Base-by-base conservation (phyloP, 2,113 vertebrate species). In the Odocoileus virginianus region DNA sequence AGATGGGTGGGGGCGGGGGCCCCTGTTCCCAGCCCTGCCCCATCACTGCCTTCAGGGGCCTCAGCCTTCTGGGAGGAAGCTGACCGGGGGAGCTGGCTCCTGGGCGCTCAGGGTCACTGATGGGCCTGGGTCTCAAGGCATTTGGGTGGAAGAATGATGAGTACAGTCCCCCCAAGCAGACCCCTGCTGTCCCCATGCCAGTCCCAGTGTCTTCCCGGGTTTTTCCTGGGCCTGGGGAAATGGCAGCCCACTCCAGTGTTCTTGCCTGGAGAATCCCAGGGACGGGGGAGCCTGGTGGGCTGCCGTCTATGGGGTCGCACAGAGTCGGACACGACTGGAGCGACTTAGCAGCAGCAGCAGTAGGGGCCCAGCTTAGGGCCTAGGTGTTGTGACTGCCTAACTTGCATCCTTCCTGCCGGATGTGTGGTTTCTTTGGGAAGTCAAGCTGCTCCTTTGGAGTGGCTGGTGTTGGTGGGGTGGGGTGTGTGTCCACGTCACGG, bases 401-500 rank as follows among this genome's bases (percentile, higher is more conserved):
- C n/a, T 47, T 6, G 13, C 11, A 0, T 27, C 67, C 27, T 23
- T 10, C 0, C 17, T 47, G 2, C 55, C 0, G 2, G 19, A 1
- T 0, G 0, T 8, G 83, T 13, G 5, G 28, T 4, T 13, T 50
- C 5, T 14, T 36, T 57, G 67, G 45, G 85, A 71, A n/a, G 16
- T 17, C 19, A 4, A 4, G 67, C 55, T n/a, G 78, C 28, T 85
- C 54, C 30, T 4, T 52, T 47, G 0, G 50, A 9, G 19, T 13
- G 0, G 0, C 36, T 1, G 21, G 3, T 10, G 7, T 52, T 2
- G 9, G 30, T 15, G 33, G 86, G 1, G 1, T 36, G 10, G 23
- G 67, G 30, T 1, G 1, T 1, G 10, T 2, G 21, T 19, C 21
- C 0, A 0, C 7, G 0, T 5, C 3, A 10, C 5, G 1, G 58